Conservation (phyloP, 30 jellyfish, hydroid and myxozoan species). For the Haliclystus octoradiatus region DNA sequence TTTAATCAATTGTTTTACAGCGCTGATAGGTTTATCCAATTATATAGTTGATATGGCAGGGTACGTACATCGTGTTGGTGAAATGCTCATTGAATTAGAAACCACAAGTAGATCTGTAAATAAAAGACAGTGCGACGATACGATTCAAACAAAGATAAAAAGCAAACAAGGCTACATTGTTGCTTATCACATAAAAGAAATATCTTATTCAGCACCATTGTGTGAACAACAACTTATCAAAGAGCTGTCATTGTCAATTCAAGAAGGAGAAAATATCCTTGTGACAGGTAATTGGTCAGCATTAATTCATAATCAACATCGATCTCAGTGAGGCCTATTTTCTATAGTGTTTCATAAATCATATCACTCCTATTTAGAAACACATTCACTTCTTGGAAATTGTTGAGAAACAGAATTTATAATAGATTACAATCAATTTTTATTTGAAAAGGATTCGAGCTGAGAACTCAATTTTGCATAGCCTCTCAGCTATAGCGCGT, state of each 20-base stretch:
- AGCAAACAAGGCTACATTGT: not conserved
- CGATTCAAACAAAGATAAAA: constrained; percentile 1
- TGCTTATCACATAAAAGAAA: constrained; percentile 14
- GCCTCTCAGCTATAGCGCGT: too few relatives aligned
- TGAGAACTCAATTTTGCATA: too few relatives aligned
- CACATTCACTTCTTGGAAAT: too few relatives aligned
- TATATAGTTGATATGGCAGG: constrained; percentile 77
- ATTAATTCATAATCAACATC: too few relatives aligned
- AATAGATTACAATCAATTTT: too few relatives aligned
- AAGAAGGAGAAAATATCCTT: constrained; percentile 27
- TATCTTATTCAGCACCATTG: constrained; percentile 46
- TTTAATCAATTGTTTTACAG: constrained; percentile 71
- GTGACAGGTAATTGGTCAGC: constrained; percentile 67
- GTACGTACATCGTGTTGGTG: constrained; percentile 82
- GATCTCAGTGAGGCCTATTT: too few relatives aligned
- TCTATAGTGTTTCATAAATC: too few relatives aligned
- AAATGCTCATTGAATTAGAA: constrained; percentile 23
- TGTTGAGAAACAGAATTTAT: too few relatives aligned
- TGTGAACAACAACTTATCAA: constrained; percentile 24
- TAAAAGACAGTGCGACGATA: too few relatives aligned
- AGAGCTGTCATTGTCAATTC: constrained; percentile 29
- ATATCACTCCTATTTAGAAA: too few relatives aligned
- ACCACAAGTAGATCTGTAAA: constrained; percentile 5
- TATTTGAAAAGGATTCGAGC: too few relatives aligned
- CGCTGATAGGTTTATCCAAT: constrained; percentile 71